Evolutionary conservation across 2,797 vertebrate species (phyloP), one percentile per base, ranked within the genome.

Genomic region (Neosalanx taihuensis): DNA sequence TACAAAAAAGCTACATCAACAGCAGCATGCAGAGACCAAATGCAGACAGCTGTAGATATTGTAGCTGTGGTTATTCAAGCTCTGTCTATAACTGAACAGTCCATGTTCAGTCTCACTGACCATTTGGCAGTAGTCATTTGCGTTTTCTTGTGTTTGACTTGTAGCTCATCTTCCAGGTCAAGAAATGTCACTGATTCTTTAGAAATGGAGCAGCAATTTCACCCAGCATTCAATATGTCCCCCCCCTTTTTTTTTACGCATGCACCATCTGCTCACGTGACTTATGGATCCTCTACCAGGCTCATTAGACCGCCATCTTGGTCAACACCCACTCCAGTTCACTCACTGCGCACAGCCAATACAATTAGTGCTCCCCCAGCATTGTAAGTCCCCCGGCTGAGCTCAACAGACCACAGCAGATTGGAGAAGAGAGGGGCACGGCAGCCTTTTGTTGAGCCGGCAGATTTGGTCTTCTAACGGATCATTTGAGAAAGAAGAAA

Each of bases 271-370:
- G 93, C 88, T 97, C 97, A 98, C 95, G 94, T 99, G 97, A 96
- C 90, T 69, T 81, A 76, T 90, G 80, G 77, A 86, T 92, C 92
- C 90, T 90, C 90, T 91, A 86, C 86, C 89, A 90, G 89, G 92
- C 91, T 92, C 93, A 93, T 91, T 94, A 89, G 91, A 93, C 95
- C 91, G 97, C 97, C 97, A 99, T 99, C 94, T 99, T 99, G 96
- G 96, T 95, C 93, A 82, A 93, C 96, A 97, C 96, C 96, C 96
- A 94, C 94, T 94, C 92, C 92, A 91, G 92, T 92, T 92, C 88
- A 88, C 93, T 91, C 90, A 90, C 94, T 92, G 92, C 92, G 90
- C 92, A 85, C 91, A 84, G 77, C 90, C 93, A 90, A 92, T 89
- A 93, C 90, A 86, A 73, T 88, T 90, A 71, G 76, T 90, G 78